phyloP scores from a whole-genome alignment of 1,140 invertebrate species.

The Anastrepha ludens region DNA sequence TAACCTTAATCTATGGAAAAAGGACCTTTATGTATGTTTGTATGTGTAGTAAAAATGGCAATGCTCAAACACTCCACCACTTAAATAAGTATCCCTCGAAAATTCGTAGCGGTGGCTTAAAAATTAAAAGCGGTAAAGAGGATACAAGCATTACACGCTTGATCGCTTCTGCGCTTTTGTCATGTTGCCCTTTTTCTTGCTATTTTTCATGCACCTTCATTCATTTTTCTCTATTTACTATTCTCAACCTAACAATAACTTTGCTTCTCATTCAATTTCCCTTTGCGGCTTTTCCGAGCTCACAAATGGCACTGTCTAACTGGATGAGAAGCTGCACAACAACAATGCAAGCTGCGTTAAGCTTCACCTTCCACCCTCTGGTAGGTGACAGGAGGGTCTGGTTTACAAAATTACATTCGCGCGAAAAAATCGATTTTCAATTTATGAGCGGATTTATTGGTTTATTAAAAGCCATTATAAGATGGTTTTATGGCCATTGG shows the following conservation, averaged over 20 bases:
- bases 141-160: not conserved
- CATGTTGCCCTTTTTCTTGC: not conserved
- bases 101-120: no score
- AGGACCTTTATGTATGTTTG: no score
- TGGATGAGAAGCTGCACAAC: not conserved
- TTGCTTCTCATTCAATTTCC: not conserved
- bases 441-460: constrained; percentile 34
- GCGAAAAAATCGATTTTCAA: constrained; percentile 15
- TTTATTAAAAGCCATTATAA: constrained; percentile 38
- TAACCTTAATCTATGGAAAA: no score
- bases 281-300: not conserved
- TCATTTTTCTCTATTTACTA: not conserved
- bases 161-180: not conserved
- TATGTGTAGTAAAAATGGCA: no score
- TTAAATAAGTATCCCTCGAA: no score
- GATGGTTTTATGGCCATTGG: constrained; percentile 20
- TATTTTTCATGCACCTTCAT: not conserved
- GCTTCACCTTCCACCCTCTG: no score
- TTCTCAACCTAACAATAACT: not conserved
- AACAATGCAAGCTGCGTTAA: not conserved
- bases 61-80: no score
- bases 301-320: not conserved
- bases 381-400: no score
- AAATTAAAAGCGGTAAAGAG: not conserved
- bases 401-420: not conserved